These are phyloP conservation scores for Pimpla rufipes DNA, from an alignment of 2,888 invertebrate genomes.

Conservation along the genomic window DNA sequence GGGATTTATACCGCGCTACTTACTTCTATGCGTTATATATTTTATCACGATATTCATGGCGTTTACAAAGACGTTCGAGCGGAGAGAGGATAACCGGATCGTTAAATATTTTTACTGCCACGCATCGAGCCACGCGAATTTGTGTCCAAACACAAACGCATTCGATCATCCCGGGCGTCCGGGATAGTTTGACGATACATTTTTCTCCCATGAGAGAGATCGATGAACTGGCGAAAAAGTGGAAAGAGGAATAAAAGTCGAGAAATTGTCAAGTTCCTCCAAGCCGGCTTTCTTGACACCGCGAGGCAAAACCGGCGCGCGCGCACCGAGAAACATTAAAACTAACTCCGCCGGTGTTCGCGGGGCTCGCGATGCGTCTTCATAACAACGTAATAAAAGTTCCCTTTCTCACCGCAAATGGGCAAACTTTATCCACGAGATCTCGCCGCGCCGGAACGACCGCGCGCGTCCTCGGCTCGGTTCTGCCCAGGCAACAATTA, in stretches of 20 bases:
- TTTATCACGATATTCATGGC: constrained; percentile 83
- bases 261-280: constrained; percentile 10
- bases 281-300: constrained; percentile 23
- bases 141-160: constrained; percentile 28
- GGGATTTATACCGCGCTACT: constrained; percentile 15
- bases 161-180: constrained; percentile 43
- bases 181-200: constrained; percentile 20
- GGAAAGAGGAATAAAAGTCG: constrained; percentile 7
- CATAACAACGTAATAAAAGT: constrained; percentile 80
- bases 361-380: constrained; percentile 72
- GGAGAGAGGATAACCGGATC: constrained; percentile 76
- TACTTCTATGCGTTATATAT: constrained; percentile 69
- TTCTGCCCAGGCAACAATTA: constrained; percentile 46
- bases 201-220: constrained; percentile 12
- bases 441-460: constrained; percentile 30
- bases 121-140: constrained; percentile 67
- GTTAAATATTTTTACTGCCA: constrained; percentile 83
- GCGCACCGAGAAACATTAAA: constrained; percentile 64
- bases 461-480: not conserved
- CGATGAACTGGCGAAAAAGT: constrained; percentile 7
- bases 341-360: constrained; percentile 36
- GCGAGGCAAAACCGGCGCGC: constrained; percentile 8
- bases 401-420: constrained; percentile 76
- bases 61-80: constrained; percentile 80
- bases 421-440: constrained; percentile 76